A percentile compares a stretch with the other conserved stretches of the same genome.
Evolutionary conservation across 2,113 vertebrate species (phyloP).

Genomic region (Ctenodactylus gundi): DNA sequence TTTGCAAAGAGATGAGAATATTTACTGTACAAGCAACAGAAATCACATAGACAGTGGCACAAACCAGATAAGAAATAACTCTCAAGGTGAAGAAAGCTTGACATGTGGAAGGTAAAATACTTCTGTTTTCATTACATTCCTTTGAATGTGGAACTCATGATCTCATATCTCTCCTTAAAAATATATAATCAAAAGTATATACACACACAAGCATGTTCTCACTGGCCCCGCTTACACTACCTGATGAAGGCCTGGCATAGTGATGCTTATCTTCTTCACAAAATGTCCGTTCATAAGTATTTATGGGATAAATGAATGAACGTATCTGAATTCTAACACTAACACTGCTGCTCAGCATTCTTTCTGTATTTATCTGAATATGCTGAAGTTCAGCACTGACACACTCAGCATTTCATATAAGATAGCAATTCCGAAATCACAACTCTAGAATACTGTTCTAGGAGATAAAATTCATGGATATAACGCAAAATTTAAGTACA

Average conservation of each 20-base stretch:
- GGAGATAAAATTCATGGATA: not conserved
- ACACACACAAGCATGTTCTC: too few relatives aligned
- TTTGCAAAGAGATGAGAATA: not conserved
- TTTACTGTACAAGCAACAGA: not conserved
- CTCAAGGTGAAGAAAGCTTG: not conserved
- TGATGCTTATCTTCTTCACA: not conserved
- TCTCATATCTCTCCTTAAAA: not conserved
- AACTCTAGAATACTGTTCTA: not conserved
- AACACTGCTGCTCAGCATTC: not conserved
- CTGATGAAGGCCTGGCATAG: not conserved
- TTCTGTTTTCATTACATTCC: not conserved
- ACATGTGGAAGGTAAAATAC: not conserved
- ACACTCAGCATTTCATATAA: not conserved
- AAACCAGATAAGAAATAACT: not conserved
- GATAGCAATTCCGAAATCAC: not conserved
- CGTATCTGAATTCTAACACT: not conserved
- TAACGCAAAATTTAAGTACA: not conserved
- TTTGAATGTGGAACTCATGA: not conserved
- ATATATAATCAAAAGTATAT: not conserved
- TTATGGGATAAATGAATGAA: not conserved
- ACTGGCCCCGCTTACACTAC: not conserved
- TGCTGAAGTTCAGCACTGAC: not conserved
- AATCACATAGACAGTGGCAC: not conserved
- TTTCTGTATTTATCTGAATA: not conserved
- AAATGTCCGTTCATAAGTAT: not conserved